Evolutionary conservation across 2,113 vertebrate genomes (phyloP), one percentile per base, ranked within the genome.

Genomic region (Rhea pennata): DNA sequence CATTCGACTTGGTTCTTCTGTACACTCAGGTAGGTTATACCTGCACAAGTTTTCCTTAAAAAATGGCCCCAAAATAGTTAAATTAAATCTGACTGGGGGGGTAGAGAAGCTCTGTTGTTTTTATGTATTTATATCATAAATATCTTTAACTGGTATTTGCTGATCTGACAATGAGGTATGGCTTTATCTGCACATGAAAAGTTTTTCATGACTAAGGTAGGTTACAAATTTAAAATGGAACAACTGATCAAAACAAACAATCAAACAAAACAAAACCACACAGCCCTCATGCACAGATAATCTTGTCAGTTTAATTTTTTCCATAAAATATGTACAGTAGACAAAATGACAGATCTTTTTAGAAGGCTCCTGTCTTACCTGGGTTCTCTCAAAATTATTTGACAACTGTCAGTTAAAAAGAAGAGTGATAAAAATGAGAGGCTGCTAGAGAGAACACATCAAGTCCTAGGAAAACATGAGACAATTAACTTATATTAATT

Each of bases 401-500:
- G 33, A 36, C 23, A 29, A 31, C 27, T 82, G 82, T 36, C 67
- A 59, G 29, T 59, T 33, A 82, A 14, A 26, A 56, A n/a, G 42
- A 46, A 0, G 2, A 59, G 12, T 0, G 2, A 70, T 6, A 5
- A 20, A 91, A 95, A 75, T 22, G 6, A 86, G 29, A 88, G 10
- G 39, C 51, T 91, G 27, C 50, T 78, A 44, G 12, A 69, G 36
- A 66, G 75, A 86, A 83, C 2, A 2, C 1, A 2, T 23, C 1
- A 4, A 93, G 27, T 81, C 46, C 65, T 59, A 78, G 44, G 84
- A 70, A 95, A 91, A 92, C 15, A 58, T 9, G 13, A 87, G 26
- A 29, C 74, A 79, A 91, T 91, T 90, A 95, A 44, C 61, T 72
- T 65, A 84, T 74, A 69, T 87, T 87, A 95, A 91, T 95, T 82